A percentile compares a stretch with the other conserved stretches of the same genome.
These are phyloP conservation scores for Poecile montanus DNA, from an alignment of 2,797 vertebrate genomes.

Conservation along the genomic window DNA sequence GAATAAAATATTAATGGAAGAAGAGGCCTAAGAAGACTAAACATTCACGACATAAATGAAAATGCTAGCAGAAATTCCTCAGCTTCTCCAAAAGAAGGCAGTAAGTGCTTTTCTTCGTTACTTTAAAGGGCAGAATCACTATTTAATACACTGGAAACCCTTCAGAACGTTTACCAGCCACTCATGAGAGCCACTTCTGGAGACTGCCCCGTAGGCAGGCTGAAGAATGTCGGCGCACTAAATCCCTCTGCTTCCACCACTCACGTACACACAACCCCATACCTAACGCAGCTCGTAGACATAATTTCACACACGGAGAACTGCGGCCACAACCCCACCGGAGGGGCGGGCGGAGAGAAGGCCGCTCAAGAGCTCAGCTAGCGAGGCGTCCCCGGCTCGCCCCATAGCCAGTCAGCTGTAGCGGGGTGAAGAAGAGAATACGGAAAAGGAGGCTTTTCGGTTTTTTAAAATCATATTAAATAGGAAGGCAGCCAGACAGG, in stretches of 20 bases:
- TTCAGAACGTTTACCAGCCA: not conserved
- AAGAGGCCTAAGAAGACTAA: not conserved
- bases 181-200: not conserved
- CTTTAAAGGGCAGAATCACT: not conserved
- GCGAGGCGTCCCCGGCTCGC: not conserved
- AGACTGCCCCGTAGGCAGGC: not conserved
- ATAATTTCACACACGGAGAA: not conserved
- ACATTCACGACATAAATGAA: not conserved
- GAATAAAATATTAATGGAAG: not conserved
- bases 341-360: not conserved
- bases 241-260: not conserved
- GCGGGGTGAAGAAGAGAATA: too few relatives aligned
- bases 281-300: not conserved
- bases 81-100: not conserved
- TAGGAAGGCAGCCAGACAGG: not conserved
- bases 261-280: not conserved
- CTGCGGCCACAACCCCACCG: not conserved
- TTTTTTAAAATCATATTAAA: too few relatives aligned
- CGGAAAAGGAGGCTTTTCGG: not conserved
- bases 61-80: not conserved
- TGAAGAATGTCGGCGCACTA: not conserved
- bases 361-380: not conserved
- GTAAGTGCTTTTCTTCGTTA: not conserved
- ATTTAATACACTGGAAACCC: not conserved
- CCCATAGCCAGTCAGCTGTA: not conserved